A percentile compares a stretch with the other conserved stretches of the same genome.
Conservation (phyloP, 2,797 vertebrate genomes). For the Pantherophis alleghaniensis region DNA sequence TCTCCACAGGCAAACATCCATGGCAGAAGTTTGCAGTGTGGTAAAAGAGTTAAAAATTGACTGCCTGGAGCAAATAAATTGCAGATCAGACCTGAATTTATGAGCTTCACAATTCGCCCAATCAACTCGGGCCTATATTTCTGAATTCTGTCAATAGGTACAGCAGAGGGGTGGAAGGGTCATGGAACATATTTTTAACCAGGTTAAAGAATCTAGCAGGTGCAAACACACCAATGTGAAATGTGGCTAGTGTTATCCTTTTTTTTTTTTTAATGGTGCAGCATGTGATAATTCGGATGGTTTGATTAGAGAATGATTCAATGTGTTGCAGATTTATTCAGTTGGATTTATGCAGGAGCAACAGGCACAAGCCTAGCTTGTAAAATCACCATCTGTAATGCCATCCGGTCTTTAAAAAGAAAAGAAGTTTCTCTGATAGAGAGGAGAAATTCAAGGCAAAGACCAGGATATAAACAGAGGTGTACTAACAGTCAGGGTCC, state of each 20-base stretch:
- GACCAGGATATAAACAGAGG: not conserved
- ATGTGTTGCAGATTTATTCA: not conserved
- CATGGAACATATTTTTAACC: not conserved
- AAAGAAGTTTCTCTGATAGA: not conserved
- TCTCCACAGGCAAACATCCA: not conserved
- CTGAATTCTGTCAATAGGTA: not conserved
- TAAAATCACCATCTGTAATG: not conserved
- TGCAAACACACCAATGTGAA: not conserved
- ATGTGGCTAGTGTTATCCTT: not conserved
- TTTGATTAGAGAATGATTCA: not conserved
- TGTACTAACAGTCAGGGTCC: not conserved
- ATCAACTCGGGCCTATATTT: not conserved
- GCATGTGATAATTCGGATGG: not conserved
- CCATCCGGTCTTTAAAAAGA: not conserved
- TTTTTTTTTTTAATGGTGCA: not conserved
- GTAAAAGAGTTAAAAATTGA: not conserved
- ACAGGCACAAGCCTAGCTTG: not conserved
- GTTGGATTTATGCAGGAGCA: not conserved
- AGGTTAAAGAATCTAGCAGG: not conserved
- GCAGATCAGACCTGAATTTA: not conserved
- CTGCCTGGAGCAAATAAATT: not conserved
- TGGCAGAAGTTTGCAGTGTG: not conserved
- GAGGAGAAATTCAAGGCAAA: not conserved
- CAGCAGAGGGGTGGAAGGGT: not conserved
- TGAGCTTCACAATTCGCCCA: not conserved